Evolutionary conservation across 2,797 vertebrate species (phyloP).

Genomic region (Mus spretus): DNA sequence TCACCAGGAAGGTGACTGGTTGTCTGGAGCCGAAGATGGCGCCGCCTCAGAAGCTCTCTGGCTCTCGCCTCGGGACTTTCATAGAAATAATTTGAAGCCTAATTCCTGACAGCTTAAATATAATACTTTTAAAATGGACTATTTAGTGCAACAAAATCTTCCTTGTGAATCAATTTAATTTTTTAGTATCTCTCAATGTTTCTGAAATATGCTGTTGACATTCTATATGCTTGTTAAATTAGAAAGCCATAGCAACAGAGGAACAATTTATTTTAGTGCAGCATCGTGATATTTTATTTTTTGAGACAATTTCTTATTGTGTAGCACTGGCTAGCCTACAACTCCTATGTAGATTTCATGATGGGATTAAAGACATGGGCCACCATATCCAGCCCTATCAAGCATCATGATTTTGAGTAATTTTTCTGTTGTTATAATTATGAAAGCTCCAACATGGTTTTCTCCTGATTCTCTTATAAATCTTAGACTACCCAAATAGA

Average conservation of each 20-base stretch:
- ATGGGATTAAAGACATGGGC: background rate
- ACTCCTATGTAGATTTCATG: background rate
- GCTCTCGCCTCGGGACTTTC: no score
- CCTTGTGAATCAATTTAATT: background rate
- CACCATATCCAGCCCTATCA: background rate
- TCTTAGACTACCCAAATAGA: background rate
- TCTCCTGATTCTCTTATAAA: background rate
- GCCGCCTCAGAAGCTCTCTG: no score
- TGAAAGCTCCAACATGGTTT: background rate
- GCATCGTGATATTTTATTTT: background rate
- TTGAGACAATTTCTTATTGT: background rate
- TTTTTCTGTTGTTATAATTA: background rate
- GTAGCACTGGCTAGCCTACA: background rate
- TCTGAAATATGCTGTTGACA: background rate
- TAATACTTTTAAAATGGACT: background rate
- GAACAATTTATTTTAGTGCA: background rate
- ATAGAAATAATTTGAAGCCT: constrained; percentile 38
- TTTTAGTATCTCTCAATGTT: background rate
- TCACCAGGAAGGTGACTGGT: no score
- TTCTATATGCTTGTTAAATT: background rate
- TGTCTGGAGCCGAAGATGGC: no score
- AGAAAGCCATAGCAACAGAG: constrained; percentile 9
- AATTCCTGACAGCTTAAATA: constrained; percentile 43
- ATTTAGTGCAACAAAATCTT: background rate
- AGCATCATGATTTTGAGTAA: background rate